Evolutionary conservation across 2,888 invertebrate genomes (phyloP).

Genomic region (Drosophila koepferae): DNA sequence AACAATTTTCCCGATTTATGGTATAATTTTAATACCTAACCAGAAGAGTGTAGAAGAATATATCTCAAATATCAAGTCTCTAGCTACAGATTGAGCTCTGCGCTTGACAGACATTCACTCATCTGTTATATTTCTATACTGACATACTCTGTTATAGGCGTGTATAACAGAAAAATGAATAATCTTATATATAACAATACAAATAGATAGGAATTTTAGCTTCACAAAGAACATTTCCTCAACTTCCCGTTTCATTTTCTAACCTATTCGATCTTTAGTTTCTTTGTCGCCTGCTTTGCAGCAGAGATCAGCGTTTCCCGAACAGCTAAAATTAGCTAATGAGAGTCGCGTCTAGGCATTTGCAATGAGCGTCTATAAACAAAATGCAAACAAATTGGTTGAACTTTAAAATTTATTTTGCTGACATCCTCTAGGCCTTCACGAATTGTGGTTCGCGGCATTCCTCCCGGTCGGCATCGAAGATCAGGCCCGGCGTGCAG

Average conservation of each 20-base stretch:
- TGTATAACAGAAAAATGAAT: neutral
- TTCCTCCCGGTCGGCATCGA: slow-evolving; percentile 67
- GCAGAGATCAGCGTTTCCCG: slow-evolving; percentile 31
- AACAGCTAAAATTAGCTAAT: slow-evolving; percentile 51
- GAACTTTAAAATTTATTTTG: slow-evolving; percentile 56
- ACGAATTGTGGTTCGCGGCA: slow-evolving; percentile 76
- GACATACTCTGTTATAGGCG: neutral
- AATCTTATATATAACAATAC: neutral
- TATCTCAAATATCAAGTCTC: neutral
- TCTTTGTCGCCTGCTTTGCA: slow-evolving; percentile 47
- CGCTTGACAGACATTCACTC: neutral
- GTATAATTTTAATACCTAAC: neutral
- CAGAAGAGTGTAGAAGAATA: neutral
- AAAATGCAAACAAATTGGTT: slow-evolving; percentile 52
- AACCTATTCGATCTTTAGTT: neutral
- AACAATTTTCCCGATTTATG: neutral
- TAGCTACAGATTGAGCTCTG: neutral
- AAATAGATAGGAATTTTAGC: neutral
- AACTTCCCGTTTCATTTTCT: too few relatives aligned
- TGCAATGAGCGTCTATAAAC: slow-evolving; percentile 26
- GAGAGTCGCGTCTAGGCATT: slow-evolving; percentile 35
- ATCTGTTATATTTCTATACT: neutral
- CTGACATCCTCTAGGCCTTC: slow-evolving; percentile 28
- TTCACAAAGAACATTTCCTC: neutral
- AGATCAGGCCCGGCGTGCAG: slow-evolving; percentile 83